Conservation (phyloP, 2,888 invertebrate genomes). For the Meloe dianella region DNA sequence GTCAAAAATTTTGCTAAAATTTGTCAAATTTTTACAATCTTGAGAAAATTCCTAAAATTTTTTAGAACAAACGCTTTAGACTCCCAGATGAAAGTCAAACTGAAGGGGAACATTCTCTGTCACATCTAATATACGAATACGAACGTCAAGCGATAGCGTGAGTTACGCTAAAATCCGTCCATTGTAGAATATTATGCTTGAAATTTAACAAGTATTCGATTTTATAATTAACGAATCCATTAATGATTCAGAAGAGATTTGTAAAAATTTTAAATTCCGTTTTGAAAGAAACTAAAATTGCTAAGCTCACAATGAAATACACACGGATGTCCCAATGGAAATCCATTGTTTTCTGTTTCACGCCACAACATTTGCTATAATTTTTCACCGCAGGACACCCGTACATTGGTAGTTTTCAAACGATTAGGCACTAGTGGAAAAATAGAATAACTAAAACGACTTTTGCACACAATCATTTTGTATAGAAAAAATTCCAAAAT, state of each 20-base stretch:
- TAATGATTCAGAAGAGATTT: background rate
- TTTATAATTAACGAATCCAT: too few relatives aligned
- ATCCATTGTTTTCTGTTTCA: background rate
- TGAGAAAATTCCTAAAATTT: constrained; percentile 32
- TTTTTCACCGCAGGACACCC: too few relatives aligned
- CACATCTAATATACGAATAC: too few relatives aligned
- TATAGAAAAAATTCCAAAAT: background rate
- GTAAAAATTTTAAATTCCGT: too few relatives aligned
- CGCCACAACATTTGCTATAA: too few relatives aligned
- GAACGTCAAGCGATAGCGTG: too few relatives aligned
- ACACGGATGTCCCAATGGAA: background rate
- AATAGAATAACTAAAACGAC: background rate
- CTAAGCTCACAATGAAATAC: background rate
- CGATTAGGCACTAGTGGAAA: constrained; percentile 2
- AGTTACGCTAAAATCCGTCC: too few relatives aligned
- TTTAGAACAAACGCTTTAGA: constrained; percentile 41
- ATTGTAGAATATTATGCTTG: too few relatives aligned
- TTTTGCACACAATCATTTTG: background rate
- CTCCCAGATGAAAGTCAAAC: constrained; percentile 22
- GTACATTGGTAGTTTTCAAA: background rate
- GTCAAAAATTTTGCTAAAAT: background rate
- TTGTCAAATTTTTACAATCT: background rate
- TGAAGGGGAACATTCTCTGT: background rate
- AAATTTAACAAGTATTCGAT: too few relatives aligned
- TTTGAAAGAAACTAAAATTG: background rate